These are phyloP conservation scores for Heliconius charithonia DNA, from an alignment of 2,888 invertebrate genomes.

Conservation along the genomic window DNA sequence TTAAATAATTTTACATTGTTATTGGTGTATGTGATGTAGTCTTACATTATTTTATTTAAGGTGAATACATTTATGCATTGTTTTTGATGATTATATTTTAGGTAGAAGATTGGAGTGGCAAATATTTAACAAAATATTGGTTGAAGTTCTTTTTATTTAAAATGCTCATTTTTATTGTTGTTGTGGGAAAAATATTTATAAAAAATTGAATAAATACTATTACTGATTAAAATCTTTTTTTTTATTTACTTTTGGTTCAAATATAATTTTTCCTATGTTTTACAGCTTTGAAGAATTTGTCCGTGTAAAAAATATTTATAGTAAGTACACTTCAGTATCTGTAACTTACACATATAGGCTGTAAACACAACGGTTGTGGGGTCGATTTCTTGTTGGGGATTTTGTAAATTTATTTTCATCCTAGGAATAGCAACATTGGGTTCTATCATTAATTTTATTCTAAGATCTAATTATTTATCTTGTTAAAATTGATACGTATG, in stretches of 20 bases:
- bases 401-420: not conserved
- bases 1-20: not conserved
- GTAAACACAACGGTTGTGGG: not conserved
- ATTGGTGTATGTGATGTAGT: not conserved
- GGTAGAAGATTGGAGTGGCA: not conserved
- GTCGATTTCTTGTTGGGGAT: not conserved
- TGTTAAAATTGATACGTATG: too few species aligned
- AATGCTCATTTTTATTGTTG: not conserved
- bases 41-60: not conserved
- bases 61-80: not conserved
- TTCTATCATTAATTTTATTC: not conserved
- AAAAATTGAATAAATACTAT: conserved; percentile 1
- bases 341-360: not conserved
- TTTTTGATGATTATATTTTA: too few species aligned
- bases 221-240: not conserved
- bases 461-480: too few species aligned
- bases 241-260: too few species aligned
- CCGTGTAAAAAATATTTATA: not conserved
- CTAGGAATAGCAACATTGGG: not conserved
- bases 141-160: not conserved
- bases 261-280: not conserved
- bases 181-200: conserved; percentile 1
- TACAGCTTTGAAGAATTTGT: not conserved
- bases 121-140: not conserved
- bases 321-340: not conserved